Conservation (phyloP, 2,888 invertebrate species). For the Papilio demoleus region DNA sequence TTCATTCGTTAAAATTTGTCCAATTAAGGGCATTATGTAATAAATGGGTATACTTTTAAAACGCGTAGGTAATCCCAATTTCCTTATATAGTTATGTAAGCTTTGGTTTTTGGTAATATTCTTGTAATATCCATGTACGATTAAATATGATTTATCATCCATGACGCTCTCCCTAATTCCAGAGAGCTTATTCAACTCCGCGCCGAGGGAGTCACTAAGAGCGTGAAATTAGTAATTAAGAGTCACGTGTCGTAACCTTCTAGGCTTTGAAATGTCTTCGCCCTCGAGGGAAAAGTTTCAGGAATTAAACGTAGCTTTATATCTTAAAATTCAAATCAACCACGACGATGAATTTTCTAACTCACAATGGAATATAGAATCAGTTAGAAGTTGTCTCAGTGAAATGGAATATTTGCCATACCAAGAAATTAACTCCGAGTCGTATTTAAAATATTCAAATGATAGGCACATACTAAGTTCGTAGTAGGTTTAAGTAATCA, state of each 20-base stretch:
- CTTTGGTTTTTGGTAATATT: conserved; percentile 13
- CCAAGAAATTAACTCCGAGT: not conserved
- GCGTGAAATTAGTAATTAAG: conserved; percentile 80
- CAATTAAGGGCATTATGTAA: no score
- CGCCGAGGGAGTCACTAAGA: conserved; percentile 68
- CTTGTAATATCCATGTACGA: conserved; percentile 50
- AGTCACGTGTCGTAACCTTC: conserved; percentile 66
- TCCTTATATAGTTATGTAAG: not conserved
- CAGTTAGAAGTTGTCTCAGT: not conserved
- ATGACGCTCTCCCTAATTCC: conserved; percentile 59
- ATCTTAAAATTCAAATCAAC: conserved; percentile 21
- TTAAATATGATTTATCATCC: conserved; percentile 75
- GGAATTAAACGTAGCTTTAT: conserved; percentile 24
- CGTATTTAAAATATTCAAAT: no score
- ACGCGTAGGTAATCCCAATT: not conserved
- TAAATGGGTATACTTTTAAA: no score
- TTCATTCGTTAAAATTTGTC: no score
- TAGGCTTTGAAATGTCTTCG: conserved; percentile 54
- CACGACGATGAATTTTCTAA: conserved; percentile 1
- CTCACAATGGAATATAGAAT: not conserved
- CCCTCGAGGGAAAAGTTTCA: conserved; percentile 45
- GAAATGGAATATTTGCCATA: not conserved
- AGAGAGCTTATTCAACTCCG: conserved; percentile 57
- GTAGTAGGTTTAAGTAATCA: not conserved
- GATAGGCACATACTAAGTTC: no score